Evolutionary conservation across 2,113 vertebrate genomes (phyloP), one percentile per base, ranked within the genome.

Genomic region (Tricholaema leucomelas): DNA sequence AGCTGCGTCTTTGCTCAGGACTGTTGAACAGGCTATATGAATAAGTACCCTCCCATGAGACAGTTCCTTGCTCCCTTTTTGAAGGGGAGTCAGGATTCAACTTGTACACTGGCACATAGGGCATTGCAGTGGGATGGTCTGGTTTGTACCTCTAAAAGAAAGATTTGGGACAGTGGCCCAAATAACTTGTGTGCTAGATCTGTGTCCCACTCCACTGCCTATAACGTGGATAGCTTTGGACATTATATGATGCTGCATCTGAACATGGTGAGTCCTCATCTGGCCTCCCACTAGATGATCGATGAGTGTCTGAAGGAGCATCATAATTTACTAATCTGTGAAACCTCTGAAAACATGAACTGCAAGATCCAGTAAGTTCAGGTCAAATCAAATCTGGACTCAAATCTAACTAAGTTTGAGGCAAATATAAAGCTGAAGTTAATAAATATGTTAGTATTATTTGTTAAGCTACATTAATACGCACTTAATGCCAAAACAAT

Each of bases 1-100:
- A 77, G 50, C 56, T 89, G 67, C 56, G 52, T 90, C 77, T 91
- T 91, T 81, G 76, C 73, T 61, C 73, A 83, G 85, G 76, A 65
- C 19, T 65, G 36, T 28, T 52, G 46, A 82, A 74, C 21, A 79
- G 54, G 27, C 74, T 88, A 25, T 20, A 38, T 42, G 55, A 87
- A 77, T 25, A 64, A 64, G 23, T 4, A 15, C 56, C 73, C 59
- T 91, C 59, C 59, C 25, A 17, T 8, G 38, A 67, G 65, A 78
- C 78, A 42, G 50, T 17, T 80, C 50, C 52, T 33, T 44, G 38
- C 30, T 76, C 12, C 33, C 35, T 54, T 90, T 88, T 19, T 11
- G 18, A 74, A 77, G 28, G 6, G 6, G 10, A 52, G 10, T 31
- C 30, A 25, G 40, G 20, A 36, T 31, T 71, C 65, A 71, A 56